Conservation (phyloP, 2,797 vertebrate genomes). For the Muscicapa comitata region DNA sequence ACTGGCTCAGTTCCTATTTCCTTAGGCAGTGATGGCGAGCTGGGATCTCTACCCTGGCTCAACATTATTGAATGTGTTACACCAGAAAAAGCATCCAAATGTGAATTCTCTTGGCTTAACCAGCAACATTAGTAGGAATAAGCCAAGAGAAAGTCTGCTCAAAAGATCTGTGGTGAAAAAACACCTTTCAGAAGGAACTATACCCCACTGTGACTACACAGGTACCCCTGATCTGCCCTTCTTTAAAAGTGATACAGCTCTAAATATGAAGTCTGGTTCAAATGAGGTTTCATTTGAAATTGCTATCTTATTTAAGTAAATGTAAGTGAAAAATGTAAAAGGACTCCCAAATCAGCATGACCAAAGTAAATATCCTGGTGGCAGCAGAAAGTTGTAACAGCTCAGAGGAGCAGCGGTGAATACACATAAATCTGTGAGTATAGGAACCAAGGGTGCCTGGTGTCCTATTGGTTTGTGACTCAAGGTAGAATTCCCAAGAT, state of each 20-base stretch:
- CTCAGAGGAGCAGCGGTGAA: background rate
- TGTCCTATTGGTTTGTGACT: background rate
- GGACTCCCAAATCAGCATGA: background rate
- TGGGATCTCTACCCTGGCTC: background rate
- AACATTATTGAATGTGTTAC: accelerated
- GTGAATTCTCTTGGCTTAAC: background rate
- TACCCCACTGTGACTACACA: background rate
- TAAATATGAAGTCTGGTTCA: background rate
- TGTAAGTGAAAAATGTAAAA: background rate
- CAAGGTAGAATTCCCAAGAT: background rate
- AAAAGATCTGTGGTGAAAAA: background rate
- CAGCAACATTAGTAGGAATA: background rate
- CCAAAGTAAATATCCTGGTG: background rate
- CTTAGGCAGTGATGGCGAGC: background rate
- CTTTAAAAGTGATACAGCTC: background rate
- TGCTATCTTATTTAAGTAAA: background rate
- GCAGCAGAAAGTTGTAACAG: background rate
- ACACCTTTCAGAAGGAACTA: background rate
- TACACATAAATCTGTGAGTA: background rate
- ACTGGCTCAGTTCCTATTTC: background rate
- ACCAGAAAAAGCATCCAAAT: background rate
- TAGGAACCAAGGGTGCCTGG: background rate
- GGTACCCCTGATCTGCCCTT: background rate
- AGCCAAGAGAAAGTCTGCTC: background rate
- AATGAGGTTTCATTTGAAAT: background rate